phyloP scores from a whole-genome alignment of 2,797 vertebrate species.

The Chelmon rostratus region DNA sequence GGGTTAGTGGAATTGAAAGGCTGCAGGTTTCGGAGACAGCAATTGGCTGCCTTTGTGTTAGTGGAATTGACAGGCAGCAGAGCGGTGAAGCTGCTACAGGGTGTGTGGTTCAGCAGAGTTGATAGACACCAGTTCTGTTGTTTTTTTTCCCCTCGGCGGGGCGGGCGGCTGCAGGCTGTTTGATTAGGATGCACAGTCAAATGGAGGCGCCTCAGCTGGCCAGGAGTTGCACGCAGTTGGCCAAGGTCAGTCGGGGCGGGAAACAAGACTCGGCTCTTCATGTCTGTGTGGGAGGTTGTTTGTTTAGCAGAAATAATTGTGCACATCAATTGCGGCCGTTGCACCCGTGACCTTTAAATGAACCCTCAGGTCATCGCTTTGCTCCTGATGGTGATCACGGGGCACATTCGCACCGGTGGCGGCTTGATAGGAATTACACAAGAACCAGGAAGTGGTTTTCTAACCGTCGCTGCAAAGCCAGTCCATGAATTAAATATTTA shows the following conservation, averaged over 20 bases:
- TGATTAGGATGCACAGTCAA: slow-evolving; percentile 68
- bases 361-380: slow-evolving; percentile 18
- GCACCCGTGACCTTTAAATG: slow-evolving; percentile 30
- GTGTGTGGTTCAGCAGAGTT: slow-evolving; percentile 67
- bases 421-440: slow-evolving; percentile 8
- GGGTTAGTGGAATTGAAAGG: slow-evolving; percentile 75
- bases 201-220: slow-evolving; percentile 48
- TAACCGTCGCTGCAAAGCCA: neutral
- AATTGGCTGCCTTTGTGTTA: slow-evolving; percentile 72
- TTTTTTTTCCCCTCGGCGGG: neutral
- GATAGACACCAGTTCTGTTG: slow-evolving; percentile 50
- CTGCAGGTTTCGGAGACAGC: slow-evolving; percentile 70
- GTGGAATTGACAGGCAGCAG: slow-evolving; percentile 77
- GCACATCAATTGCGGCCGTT: slow-evolving; percentile 22
- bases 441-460: slow-evolving; percentile 36
- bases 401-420: neutral
- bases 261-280: slow-evolving; percentile 29
- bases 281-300: slow-evolving; percentile 40
- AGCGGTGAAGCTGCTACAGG: slow-evolving; percentile 66
- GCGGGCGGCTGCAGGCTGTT: slow-evolving; percentile 43
- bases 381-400: neutral
- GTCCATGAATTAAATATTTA: slow-evolving; percentile 41
- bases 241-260: slow-evolving; percentile 30
- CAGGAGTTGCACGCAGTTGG: slow-evolving; percentile 28
- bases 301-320: slow-evolving; percentile 27